Evolutionary conservation across 2,113 vertebrate species (phyloP).

Genomic region (Tychaedon coryphoeus): DNA sequence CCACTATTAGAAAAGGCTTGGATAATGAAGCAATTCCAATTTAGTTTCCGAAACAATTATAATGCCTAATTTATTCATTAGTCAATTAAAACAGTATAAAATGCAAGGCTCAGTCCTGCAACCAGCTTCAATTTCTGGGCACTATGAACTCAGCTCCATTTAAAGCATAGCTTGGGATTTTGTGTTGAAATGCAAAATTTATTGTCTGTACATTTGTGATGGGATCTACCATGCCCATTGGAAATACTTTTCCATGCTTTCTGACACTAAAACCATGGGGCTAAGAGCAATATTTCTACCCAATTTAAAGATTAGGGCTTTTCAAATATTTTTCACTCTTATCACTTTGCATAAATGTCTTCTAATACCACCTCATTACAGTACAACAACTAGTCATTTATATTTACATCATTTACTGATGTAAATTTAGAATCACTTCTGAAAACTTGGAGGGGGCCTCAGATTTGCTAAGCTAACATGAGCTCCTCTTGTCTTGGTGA

Average conservation of each 20-base stretch:
- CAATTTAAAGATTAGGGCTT: background rate
- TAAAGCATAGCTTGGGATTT: background rate
- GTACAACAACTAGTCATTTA: background rate
- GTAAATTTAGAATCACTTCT: background rate
- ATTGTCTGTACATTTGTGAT: background rate
- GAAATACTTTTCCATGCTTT: too few relatives aligned
- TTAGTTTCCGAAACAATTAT: background rate
- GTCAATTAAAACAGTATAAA: background rate
- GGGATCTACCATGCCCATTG: background rate
- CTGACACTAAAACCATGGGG: background rate
- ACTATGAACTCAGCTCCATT: background rate
- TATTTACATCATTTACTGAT: too few relatives aligned
- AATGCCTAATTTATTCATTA: background rate
- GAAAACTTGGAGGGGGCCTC: background rate
- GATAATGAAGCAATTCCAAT: background rate
- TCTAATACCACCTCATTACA: background rate
- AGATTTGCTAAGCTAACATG: background rate
- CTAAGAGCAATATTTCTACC: background rate
- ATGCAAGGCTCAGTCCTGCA: background rate
- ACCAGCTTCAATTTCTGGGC: background rate
- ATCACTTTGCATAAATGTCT: background rate
- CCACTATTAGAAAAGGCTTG: background rate
- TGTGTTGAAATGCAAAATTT: background rate
- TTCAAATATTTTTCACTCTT: background rate
- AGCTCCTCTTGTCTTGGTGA: background rate